Evolutionary conservation across 2,888 invertebrate species (phyloP), one percentile per base, ranked within the genome.

Genomic region (Adelognathus sp.): DNA sequence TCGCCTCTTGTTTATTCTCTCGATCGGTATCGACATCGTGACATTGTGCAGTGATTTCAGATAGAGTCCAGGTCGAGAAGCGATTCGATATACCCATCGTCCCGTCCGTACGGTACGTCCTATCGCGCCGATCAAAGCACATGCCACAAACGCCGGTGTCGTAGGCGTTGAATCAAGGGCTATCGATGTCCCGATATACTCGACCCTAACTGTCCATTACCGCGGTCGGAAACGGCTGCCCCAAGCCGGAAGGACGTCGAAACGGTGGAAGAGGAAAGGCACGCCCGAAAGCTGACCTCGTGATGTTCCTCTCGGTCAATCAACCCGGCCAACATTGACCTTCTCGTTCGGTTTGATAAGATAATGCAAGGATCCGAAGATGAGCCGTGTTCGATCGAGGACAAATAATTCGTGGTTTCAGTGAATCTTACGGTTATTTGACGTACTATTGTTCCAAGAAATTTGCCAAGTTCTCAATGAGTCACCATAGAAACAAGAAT

Each of bases 161-260:
- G 63, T 16, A 77, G 36, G 66, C 72, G 66, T 77, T 61, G 60
- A 81, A 70, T 72, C 58, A 61, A 77, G 75, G 46, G 71, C 71
- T 56, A 75, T 80, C 77, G 36, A 69, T 73, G 69, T 72, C 74
- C 33, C 58, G 39, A 14, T 36, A 72, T 61, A 52, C 69, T 44
- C 56, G 54, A 69, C 18, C 71, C 27, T 50, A 71, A 56, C 61
- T 58, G 67, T 71, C 78, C 39, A 33, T 31, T 54, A 54, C 27
- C 6, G 46, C n/a, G 4, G 18, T 21, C 66, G 6, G 50, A 61
- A 72, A 56, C 44, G 31, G 9, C 16, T 54, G 1, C 4, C n/a
- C 16, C 27, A 61, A 29, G 21, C 50, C 50, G 4, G 31, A 44
- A n/a, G 18, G 18, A 44, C 54, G 33, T 39, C 70, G 9, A 9